phyloP scores from a whole-genome alignment of 1,140 invertebrate genomes.

The Metopolophium dirhodum region DNA sequence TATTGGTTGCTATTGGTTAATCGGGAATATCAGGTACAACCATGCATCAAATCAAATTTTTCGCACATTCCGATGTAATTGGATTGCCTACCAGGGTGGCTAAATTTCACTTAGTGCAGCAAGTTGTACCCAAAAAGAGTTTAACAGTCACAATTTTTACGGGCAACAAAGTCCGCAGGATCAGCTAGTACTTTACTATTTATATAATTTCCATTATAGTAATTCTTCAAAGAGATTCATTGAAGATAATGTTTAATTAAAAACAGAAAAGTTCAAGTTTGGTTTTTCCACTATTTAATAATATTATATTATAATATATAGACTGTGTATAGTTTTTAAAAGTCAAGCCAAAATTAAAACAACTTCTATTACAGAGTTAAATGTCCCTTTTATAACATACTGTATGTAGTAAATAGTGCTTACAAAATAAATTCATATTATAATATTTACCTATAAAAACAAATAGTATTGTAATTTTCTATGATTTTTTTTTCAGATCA shows the following conservation, averaged over 20 bases:
- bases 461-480: neutral
- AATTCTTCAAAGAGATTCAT: too few species aligned
- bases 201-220: too few species aligned
- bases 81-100: too few species aligned
- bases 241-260: neutral
- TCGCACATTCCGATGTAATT: too few species aligned
- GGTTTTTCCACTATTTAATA: neutral
- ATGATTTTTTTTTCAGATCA: conserved; percentile 39
- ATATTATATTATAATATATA: neutral
- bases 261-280: neutral
- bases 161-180: too few species aligned
- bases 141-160: too few species aligned
- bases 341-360: neutral
- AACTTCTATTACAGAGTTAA: neutral
- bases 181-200: neutral
- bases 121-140: too few species aligned
- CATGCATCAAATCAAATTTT: too few species aligned
- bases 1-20: too few species aligned
- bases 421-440: neutral
- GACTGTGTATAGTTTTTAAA: neutral
- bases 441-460: neutral
- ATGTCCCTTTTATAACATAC: neutral
- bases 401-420: neutral
- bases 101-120: too few species aligned
- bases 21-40: too few species aligned